These are phyloP conservation scores for Amazona finschi DNA, from an alignment of 2,797 vertebrate genomes.

Conservation along the genomic window DNA sequence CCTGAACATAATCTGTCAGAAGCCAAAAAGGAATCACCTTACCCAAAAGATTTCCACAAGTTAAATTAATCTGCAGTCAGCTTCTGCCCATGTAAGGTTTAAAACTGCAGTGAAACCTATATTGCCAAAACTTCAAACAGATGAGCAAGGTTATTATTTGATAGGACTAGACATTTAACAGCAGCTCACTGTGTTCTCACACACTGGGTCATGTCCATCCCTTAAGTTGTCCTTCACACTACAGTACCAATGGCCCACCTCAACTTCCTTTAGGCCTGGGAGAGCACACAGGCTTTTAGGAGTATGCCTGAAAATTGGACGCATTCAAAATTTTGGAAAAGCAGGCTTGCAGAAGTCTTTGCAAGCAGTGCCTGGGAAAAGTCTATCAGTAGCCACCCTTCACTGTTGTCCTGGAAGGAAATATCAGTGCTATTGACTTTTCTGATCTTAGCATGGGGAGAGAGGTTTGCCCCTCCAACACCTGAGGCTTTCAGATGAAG, in stretches of 20 bases:
- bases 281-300: not conserved
- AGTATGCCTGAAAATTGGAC: not conserved
- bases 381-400: not conserved
- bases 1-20: not conserved
- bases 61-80: not conserved
- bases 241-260: not conserved
- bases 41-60: not conserved
- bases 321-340: not conserved
- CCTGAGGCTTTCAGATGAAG: not conserved
- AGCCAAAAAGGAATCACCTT: not conserved
- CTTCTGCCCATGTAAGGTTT: not conserved
- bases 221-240: not conserved
- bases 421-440: not conserved
- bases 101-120: not conserved
- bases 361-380: not conserved
- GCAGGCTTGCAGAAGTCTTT: not conserved
- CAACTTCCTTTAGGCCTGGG: not conserved
- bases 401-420: not conserved
- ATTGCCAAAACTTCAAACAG: not conserved
- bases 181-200: fast-evolving
- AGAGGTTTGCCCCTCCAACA: not conserved
- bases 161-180: not conserved
- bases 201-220: not conserved
- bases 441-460: not conserved
- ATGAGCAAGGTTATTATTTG: not conserved